A percentile compares a stretch with the other conserved stretches of the same genome.
Conservation (phyloP, 2,797 vertebrate species). For the Leptatherina wallacei region DNA sequence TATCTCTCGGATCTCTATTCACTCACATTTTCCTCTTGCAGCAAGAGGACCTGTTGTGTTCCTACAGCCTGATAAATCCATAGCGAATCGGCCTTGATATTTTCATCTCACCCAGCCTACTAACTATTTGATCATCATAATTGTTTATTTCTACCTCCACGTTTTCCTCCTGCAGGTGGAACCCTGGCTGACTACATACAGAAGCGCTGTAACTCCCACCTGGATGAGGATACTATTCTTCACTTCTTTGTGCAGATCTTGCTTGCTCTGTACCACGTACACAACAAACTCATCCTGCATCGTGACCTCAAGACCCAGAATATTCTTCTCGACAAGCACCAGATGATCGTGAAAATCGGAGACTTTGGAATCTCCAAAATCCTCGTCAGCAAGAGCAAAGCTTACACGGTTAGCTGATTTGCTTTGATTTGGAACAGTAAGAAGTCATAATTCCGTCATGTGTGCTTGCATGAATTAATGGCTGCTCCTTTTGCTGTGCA, state of each 20-base stretch:
- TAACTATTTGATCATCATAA: neutral
- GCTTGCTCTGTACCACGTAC: conserved; percentile 95
- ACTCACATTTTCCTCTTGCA: neutral
- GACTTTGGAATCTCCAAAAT: conserved; percentile 99
- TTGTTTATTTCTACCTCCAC: neutral
- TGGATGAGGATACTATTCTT: conserved; percentile 97
- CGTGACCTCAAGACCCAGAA: conserved; percentile 99
- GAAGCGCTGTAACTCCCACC: conserved; percentile 95
- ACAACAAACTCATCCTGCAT: conserved; percentile 97
- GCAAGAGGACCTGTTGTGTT: neutral
- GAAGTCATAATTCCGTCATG: neutral
- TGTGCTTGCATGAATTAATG: neutral
- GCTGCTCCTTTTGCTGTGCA: conserved; percentile 60
- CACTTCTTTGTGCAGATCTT: conserved; percentile 99
- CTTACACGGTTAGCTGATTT: conserved; percentile 89
- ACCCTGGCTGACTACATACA: conserved; percentile 97
- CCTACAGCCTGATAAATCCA: neutral
- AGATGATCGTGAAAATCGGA: conserved; percentile 97
- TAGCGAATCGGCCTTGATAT: neutral
- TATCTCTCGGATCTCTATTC: neutral
- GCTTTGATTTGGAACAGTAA: neutral
- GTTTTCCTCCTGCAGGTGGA: conserved; percentile 81
- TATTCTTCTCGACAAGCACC: conserved; percentile 97
- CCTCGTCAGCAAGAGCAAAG: conserved; percentile 99
- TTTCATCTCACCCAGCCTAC: neutral